Evolutionary conservation across 2,797 vertebrate genomes (phyloP), one percentile per base, ranked within the genome.

Genomic region (Onychomys torridus): DNA sequence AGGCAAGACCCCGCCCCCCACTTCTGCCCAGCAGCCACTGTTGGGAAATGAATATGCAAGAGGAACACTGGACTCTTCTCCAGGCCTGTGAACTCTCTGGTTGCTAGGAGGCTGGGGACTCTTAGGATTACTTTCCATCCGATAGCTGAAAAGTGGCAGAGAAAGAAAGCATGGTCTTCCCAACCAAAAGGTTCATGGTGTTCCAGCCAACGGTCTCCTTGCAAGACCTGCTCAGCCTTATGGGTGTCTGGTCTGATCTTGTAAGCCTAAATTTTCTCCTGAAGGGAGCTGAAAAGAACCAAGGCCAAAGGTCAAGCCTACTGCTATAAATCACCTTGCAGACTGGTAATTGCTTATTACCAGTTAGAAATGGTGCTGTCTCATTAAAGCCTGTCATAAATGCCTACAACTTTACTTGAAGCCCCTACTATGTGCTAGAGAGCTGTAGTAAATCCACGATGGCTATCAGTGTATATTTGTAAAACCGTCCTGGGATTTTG

Each of bases 71-170:
- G 97, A 97, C 96, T 96, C 97, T 98, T 97, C 97, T 96, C 98
- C 93, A 96, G 97, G 98, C 98, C 98, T 98, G 96, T 98, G 98
- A 98, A 98, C 98, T 93, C 59, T 63, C 95, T 77, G 94, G 98
- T 98, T 98, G 98, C 98, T 98, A 98, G 98, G 98, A 98, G 97
- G 98, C 97, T 97, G 69, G 97, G 98, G 97, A 98, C 97, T 98
- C 97, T 95, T 95, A 93, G 97, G 98, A 98, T 97, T 97, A 98
- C 97, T 98, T 97, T 69, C 29, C 55, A 96, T 88, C 97, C 98
- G 98, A 97, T 91, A 96, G 97, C 96, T 97, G 1, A 98, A 81
- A 98, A 98, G 93, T 97, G 77, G 93, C 96, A 92, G n/a, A 97
- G 92, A 98, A 97, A 65, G 84, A 98, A 97, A 57, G 75, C 96